phyloP scores from a whole-genome alignment of 2,113 vertebrate genomes.

The Petrocephalus zakoni region DNA sequence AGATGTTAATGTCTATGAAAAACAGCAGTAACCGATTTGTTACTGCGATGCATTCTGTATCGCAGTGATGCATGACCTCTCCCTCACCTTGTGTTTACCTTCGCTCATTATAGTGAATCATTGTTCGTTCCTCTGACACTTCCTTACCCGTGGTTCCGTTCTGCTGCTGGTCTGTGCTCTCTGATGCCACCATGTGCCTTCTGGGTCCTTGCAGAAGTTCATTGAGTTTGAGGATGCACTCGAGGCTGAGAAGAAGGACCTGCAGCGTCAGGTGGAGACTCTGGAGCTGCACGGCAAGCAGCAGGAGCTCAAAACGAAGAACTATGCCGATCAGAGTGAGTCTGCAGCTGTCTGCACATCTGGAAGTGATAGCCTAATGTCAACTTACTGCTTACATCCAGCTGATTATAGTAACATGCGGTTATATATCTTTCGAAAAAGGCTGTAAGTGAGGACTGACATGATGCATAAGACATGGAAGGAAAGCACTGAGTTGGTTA shows the following conservation, averaged over 20 bases:
- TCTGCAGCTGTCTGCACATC: background rate
- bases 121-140: background rate
- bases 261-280: conserved; percentile 85
- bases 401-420: background rate
- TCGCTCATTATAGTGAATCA: background rate
- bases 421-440: background rate
- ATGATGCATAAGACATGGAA: background rate
- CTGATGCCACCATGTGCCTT: background rate
- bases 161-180: background rate
- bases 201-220: conserved; percentile 74
- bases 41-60: background rate
- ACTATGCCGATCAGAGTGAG: conserved; percentile 86
- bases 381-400: background rate
- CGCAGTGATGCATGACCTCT: background rate
- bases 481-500: too few species aligned
- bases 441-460: background rate
- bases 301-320: conserved; percentile 89
- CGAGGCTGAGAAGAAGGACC: conserved; percentile 96
- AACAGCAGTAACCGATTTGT: background rate
- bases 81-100: background rate
- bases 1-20: background rate
- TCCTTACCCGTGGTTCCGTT: background rate
- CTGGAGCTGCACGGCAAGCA: conserved; percentile 91
- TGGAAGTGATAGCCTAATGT: background rate
- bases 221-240: conserved; percentile 97